phyloP scores from a whole-genome alignment of 2,888 invertebrate species.

The Onthophagus sagittarius region DNA sequence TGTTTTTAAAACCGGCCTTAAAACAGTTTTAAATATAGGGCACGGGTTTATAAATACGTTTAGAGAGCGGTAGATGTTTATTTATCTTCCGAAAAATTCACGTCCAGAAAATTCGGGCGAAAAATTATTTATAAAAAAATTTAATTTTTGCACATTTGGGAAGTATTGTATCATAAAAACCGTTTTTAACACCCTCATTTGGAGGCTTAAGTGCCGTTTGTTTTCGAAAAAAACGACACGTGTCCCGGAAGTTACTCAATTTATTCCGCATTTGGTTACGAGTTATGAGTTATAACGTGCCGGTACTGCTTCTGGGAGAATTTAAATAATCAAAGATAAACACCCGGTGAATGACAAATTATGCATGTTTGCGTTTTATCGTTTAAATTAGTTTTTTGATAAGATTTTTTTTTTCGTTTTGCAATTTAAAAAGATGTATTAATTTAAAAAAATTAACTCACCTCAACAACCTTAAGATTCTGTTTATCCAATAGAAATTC shows the following conservation, averaged over 20 bases:
- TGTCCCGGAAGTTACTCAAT: neutral
- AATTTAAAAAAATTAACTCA: constrained; percentile 50
- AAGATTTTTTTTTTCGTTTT: neutral
- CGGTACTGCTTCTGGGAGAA: neutral
- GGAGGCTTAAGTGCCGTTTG: neutral
- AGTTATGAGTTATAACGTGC: neutral
- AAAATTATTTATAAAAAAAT: no score
- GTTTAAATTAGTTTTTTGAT: neutral
- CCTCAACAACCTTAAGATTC: constrained; percentile 82
- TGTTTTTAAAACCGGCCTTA: no score
- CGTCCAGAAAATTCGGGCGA: no score
- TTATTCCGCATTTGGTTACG: neutral
- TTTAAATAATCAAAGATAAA: no score
- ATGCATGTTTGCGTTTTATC: neutral
- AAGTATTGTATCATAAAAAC: no score
- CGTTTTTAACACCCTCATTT: neutral
- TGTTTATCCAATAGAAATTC: constrained; percentile 93
- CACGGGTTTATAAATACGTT: no score
- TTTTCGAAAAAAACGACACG: neutral
- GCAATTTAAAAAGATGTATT: neutral
- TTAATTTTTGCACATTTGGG: no score
- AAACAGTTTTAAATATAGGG: no score
- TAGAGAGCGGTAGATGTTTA: no score
- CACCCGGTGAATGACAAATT: neutral
- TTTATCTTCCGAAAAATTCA: no score